A percentile compares a stretch with the other conserved stretches of the same genome.
These are phyloP conservation scores for Bactericera cockerelli DNA, from an alignment of 1,140 invertebrate species.

Conservation along the genomic window DNA sequence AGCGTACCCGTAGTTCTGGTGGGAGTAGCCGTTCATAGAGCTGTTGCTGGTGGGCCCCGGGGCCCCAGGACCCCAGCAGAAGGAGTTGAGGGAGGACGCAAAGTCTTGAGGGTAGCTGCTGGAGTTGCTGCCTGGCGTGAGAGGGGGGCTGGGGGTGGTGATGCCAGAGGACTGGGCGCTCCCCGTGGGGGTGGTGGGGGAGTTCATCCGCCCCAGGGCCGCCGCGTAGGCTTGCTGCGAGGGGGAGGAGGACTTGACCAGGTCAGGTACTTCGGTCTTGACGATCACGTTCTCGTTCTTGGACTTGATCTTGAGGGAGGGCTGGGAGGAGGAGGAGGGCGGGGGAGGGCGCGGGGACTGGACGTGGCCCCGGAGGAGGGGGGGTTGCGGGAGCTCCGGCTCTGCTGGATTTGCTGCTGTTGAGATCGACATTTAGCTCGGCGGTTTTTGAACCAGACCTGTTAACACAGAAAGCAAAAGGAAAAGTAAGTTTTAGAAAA, in stretches of 20 bases:
- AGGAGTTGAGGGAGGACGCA: slow-evolving; percentile 1
- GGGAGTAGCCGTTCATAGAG: neutral
- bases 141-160: slow-evolving; percentile 3
- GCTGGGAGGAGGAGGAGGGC: neutral
- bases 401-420: slow-evolving; percentile 2
- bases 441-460: slow-evolving; percentile 4
- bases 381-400: neutral
- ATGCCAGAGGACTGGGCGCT: neutral
- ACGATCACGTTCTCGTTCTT: neutral
- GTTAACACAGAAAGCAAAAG: neutral
- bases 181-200: neutral
- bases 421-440: slow-evolving; percentile 2
- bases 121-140: neutral
- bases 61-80: slow-evolving; percentile 2
- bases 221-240: neutral
- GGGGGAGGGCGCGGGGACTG: neutral
- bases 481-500: too few species aligned
- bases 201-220: neutral
- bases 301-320: neutral
- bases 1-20: neutral
- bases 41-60: neutral
- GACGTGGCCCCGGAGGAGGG: neutral
- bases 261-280: slow-evolving; percentile 4
- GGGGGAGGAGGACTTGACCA: neutral
- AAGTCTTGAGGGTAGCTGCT: slow-evolving; percentile 5